These are phyloP conservation scores for Campoplex nolae DNA, from an alignment of 2,888 invertebrate species.

Conservation along the genomic window DNA sequence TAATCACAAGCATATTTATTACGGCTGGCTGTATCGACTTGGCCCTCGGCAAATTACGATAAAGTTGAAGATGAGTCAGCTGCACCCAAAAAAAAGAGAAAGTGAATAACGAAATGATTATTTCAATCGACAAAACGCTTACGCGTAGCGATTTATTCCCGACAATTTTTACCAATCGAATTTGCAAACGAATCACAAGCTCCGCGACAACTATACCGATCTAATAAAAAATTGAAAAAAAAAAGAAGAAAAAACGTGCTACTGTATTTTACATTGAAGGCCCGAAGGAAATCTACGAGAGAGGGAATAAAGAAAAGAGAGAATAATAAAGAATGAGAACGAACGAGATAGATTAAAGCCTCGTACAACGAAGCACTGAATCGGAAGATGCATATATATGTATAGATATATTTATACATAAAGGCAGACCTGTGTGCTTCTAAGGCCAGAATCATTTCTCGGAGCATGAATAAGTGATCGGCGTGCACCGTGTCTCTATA, in stretches of 20 bases:
- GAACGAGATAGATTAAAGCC: constrained; percentile 49
- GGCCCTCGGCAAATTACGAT: no score
- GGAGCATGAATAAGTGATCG: constrained; percentile 81
- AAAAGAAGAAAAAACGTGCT: constrained; percentile 41
- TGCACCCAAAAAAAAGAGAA: no score
- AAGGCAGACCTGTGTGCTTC: constrained; percentile 42
- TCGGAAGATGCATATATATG: constrained; percentile 21
- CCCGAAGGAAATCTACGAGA: constrained; percentile 40
- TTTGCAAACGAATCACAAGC: neutral
- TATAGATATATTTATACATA: neutral
- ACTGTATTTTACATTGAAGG: constrained; percentile 37
- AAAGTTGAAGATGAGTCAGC: no score
- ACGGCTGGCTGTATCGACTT: neutral
- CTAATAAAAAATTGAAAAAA: neutral
- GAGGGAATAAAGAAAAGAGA: constrained; percentile 49
- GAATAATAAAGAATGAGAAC: constrained; percentile 48
- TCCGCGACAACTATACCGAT: neutral
- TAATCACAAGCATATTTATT: neutral
- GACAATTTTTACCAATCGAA: neutral
- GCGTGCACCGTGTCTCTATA: constrained; percentile 69
- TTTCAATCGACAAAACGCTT: neutral
- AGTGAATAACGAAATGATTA: neutral
- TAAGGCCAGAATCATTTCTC: constrained; percentile 80
- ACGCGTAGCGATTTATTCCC: neutral
- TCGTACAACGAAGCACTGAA: constrained; percentile 38